Evolutionary conservation across 2,797 vertebrate genomes (phyloP), one percentile per base, ranked within the genome.

Genomic region (Rhabdomys pumilio): DNA sequence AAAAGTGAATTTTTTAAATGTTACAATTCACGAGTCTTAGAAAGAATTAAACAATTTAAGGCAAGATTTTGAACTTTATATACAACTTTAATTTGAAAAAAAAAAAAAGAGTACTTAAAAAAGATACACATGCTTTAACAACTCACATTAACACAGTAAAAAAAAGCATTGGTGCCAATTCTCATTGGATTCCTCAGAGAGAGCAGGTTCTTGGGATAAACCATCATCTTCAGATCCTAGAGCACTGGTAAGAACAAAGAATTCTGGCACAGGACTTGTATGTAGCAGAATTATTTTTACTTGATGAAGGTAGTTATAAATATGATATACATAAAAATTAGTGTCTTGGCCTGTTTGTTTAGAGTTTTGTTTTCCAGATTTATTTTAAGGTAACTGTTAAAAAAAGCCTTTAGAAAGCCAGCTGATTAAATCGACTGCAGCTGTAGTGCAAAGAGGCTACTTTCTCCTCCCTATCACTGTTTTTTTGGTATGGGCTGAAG

Each of bases 121-220:
- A 96, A 97, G 93, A 65, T 85, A 29, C 81, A 93, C 84, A 31
- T 96, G 97, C 97, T 84, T 93, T 94, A 97, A 76, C 92, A 90
- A 90, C 91, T 95, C 57, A 80, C 96, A 97, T 80, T 96, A 98
- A 98, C 98, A 97, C 96, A 98, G 95, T 83, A 95, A 97, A 93
- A 97, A 96, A 53, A 97, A 97, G 80, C 1, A 75, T 97, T 98
- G 98, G 98, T 98, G 98, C 98, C 98, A 98, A 94, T 94, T 93
- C 81, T 61, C 94, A 90, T 86, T 95, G 96, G 80, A 82, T 91
- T 97, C 92, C 85, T 96, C 87, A 97, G 88, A 98, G 97, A 97
- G 95, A 92, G 95, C 57, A 96, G 92, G 89, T 94, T 96, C 90
- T 95, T 84, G 29, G 92, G 97, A 0, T 82, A 96, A 98, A 96